Conservation (phyloP, 2,113 vertebrate species). For the crab-eating macaque (Macaca fascicularis) region DNA sequence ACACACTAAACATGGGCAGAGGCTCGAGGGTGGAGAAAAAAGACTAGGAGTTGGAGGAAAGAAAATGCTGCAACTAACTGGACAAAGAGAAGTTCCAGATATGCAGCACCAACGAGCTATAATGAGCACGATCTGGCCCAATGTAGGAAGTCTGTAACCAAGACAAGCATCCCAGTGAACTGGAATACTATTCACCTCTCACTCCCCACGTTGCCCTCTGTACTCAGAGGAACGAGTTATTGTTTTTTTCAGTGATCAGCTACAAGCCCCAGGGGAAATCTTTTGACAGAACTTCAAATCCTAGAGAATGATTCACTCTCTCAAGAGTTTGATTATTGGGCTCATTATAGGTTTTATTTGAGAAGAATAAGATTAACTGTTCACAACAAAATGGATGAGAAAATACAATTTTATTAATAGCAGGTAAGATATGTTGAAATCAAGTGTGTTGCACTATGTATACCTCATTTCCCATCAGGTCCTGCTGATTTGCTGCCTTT, state of each 20-base stretch:
- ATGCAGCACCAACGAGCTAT: too few species aligned
- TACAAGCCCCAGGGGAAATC: not conserved
- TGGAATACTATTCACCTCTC: not conserved
- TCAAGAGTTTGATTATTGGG: not conserved
- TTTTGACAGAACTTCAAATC: constrained; percentile 25
- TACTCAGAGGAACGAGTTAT: not conserved
- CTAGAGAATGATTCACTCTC: not conserved
- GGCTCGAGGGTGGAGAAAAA: not conserved
- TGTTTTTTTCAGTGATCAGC: not conserved
- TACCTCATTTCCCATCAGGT: constrained; percentile 18
- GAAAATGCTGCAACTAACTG: not conserved
- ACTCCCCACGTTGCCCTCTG: not conserved
- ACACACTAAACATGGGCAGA: not conserved
- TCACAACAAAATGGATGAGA: not conserved
- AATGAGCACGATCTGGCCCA: not conserved
- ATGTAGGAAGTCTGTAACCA: not conserved
- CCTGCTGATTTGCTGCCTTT: not conserved
- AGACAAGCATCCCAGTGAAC: not conserved
- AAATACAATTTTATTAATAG: not conserved
- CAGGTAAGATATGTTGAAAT: not conserved
- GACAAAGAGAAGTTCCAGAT: not conserved
- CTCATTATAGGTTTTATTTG: constrained; percentile 46
- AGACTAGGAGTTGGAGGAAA: not conserved
- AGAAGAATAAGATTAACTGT: constrained; percentile 52
- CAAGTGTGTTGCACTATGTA: not conserved